A percentile compares a stretch with the other conserved stretches of the same genome.
phyloP scores from a whole-genome alignment of 2,888 invertebrate species.

The Tromatobia lineatoria region DNA sequence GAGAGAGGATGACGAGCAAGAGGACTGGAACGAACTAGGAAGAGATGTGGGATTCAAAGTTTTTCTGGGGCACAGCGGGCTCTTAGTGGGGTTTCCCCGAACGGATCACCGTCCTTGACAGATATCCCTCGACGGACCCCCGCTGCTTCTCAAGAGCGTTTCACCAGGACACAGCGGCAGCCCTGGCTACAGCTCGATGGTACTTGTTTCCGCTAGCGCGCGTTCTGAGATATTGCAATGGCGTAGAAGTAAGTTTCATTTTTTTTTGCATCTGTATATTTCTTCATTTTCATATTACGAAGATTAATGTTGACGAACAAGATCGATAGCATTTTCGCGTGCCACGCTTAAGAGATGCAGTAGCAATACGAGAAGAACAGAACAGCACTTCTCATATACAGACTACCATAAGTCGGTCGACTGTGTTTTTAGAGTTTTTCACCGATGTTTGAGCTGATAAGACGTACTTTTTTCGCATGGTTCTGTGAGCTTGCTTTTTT shows the following conservation, averaged over 20 bases:
- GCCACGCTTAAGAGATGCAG: background rate
- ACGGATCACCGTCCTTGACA: conserved; percentile 50
- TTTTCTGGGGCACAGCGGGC: conserved; percentile 53
- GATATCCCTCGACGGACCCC: conserved; percentile 48
- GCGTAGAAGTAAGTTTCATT: conserved; percentile 12
- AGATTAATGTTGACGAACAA: background rate
- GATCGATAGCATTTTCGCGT: background rate
- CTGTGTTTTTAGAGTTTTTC: no score
- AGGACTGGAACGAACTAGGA: conserved; percentile 14
- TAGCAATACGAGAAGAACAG: background rate
- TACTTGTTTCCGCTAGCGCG: conserved; percentile 50
- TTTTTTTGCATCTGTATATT: background rate
- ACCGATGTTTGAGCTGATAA: no score
- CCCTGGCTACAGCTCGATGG: background rate
- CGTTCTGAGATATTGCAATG: conserved; percentile 8
- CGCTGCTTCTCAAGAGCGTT: conserved; percentile 53
- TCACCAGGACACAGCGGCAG: conserved; percentile 17
- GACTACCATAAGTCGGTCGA: no score
- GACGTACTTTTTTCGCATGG: no score
- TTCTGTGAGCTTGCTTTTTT: no score
- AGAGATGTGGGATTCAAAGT: conserved; percentile 51
- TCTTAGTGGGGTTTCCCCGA: conserved; percentile 51
- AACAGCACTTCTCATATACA: no score
- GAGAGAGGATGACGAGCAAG: conserved; percentile 35
- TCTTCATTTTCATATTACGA: background rate